Evolutionary conservation across 2,888 invertebrate species (phyloP), one percentile per base, ranked within the genome.

Genomic region (Mythimna pallens): DNA sequence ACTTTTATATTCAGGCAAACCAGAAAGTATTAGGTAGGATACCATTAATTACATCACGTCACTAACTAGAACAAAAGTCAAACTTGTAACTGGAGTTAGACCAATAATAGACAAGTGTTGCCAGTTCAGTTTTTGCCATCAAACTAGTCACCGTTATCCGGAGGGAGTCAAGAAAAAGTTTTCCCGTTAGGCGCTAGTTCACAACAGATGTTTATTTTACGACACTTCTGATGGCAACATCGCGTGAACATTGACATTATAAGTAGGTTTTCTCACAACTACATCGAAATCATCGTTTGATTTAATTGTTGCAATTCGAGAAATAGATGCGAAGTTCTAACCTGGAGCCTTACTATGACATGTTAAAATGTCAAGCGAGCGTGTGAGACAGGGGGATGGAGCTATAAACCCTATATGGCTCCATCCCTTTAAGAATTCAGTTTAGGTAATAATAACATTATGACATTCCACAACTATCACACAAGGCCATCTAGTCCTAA

Each of bases 211-310:
- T 78, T 82, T 78, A 74, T 76, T 82, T 77, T 73, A 78, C 78
- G 50, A 71, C 59, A 79, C 67, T 85, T 84, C 80, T 80, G 83
- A 84, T 80, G 80, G 63, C 50, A 61, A 65, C 65, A 83, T 86
- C 72, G 80, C 82, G 81, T 85, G 85, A 66, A 66, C 17, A 65
- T 20, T 25, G 52, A 7, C n/a, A 36, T 25, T 52, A 62, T 40
- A 30, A 69, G 30, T 52, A 20, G 40, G 12, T 54, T 20, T 63
- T 62, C 30, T 43, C 54, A 58, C 36, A 63, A 59, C 63, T 34
- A 36, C 55, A 68, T 57, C 25, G 14, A 36, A 67, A 58, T 61
- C 40, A 63, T 73, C n/a, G 20, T 50, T 40, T 52, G 9, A 55
- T 73, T 62, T 78, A 55, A 68, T 68, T 52, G 36, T 57, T 67